Evolutionary conservation across 2,113 vertebrate genomes (phyloP).

Genomic region (Oncorhynchus gorbuscha): DNA sequence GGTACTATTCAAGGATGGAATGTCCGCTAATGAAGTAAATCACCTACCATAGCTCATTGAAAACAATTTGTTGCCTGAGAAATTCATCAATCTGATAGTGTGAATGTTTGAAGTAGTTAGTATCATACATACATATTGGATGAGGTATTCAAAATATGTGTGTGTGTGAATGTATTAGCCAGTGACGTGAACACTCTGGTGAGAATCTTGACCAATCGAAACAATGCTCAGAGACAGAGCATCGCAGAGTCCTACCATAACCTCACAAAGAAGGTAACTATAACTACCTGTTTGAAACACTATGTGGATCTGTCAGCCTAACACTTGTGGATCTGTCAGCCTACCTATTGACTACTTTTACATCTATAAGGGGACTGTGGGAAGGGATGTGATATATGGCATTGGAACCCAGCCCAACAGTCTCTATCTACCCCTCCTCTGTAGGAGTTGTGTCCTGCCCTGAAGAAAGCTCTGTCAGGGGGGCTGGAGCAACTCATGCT

Average conservation of each 20-base stretch:
- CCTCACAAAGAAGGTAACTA: conserved; percentile 77
- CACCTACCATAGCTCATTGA: too few relatives aligned
- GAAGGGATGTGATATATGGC: neutral
- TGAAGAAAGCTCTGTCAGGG: conserved; percentile 82
- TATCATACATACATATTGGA: neutral
- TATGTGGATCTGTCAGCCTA: too few relatives aligned
- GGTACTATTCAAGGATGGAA: conserved; percentile 21
- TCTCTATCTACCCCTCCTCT: neutral
- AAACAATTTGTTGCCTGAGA: neutral
- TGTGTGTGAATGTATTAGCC: conserved; percentile 5
- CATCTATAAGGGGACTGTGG: too few relatives aligned
- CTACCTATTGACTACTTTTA: too few relatives aligned
- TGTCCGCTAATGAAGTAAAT: neutral
- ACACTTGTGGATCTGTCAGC: too few relatives aligned
- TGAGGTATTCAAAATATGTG: neutral
- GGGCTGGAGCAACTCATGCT: conserved; percentile 78
- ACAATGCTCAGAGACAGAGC: conserved; percentile 80
- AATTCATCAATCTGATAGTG: neutral
- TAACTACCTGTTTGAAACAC: neutral
- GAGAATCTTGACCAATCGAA: conserved; percentile 77
- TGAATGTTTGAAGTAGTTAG: neutral
- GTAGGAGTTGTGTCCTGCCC: conserved; percentile 79
- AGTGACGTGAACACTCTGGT: conserved; percentile 76
- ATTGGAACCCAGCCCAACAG: neutral
- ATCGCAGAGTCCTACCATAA: conserved; percentile 79